A percentile compares a stretch with the other conserved stretches of the same genome.
Evolutionary conservation across 2,888 invertebrate species (phyloP).

Genomic region (Trissolcus brochymenae): DNA sequence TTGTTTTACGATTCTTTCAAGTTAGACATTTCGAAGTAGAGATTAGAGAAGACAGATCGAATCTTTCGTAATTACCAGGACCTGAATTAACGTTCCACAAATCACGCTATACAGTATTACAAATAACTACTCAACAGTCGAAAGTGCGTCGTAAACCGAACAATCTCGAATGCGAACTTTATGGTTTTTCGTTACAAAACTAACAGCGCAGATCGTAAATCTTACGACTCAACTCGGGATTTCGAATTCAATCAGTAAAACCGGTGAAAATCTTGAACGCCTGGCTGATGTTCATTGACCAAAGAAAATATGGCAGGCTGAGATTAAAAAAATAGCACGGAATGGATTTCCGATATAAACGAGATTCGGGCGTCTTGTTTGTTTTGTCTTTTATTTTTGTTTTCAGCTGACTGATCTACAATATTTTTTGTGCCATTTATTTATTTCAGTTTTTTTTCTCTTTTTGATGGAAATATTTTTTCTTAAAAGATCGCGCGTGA

Average conservation of each 20-base stretch:
- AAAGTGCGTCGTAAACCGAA: conserved; percentile 7
- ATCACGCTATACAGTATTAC: neutral
- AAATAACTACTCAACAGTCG: neutral
- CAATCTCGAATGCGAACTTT: conserved; percentile 1
- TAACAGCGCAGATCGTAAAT: conserved; percentile 3
- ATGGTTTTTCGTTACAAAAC: conserved; percentile 8
- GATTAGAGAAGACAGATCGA: neutral
- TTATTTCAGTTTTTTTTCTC: neutral
- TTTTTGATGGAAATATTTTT: conserved; percentile 10
- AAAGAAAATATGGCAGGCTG: conserved; percentile 34
- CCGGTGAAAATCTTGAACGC: conserved; percentile 24
- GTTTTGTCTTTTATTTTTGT: no score
- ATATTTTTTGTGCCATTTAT: neutral
- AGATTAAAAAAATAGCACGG: conserved; percentile 41
- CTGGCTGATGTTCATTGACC: conserved; percentile 29
- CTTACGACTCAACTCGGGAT: conserved; percentile 6
- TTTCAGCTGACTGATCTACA: no score
- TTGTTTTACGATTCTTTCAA: neutral
- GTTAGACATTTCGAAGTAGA: neutral
- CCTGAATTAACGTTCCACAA: neutral
- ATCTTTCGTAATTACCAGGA: neutral
- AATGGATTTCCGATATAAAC: conserved; percentile 47
- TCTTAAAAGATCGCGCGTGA: conserved; percentile 15
- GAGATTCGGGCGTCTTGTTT: conserved; percentile 8
- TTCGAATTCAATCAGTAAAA: conserved; percentile 36